A percentile compares a stretch with the other conserved stretches of the same genome.
Evolutionary conservation across 2,888 invertebrate species (phyloP).

Genomic region (Tetragonisca angustula): DNA sequence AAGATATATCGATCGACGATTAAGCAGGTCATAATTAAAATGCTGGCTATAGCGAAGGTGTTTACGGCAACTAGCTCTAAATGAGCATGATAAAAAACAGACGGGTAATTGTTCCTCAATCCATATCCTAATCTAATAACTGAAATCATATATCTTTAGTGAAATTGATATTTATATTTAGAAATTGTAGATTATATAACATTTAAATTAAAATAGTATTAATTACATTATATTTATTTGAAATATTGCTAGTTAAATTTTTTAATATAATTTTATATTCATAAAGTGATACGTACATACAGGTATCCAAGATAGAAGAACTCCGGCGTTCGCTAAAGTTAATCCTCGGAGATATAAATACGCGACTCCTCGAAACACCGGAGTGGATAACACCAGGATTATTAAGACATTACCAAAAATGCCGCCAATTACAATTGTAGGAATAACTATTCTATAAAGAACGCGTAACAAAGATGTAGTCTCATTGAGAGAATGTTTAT

Average conservation of each 20-base stretch:
- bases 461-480: conserved; percentile 25
- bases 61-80: conserved; percentile 59
- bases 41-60: conserved; percentile 58
- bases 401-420: conserved; percentile 59
- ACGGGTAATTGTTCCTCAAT: conserved; percentile 57
- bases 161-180: not conserved
- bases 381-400: conserved; percentile 54
- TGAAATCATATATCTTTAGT: conserved; percentile 42
- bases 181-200: not conserved
- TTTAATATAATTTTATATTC: not conserved
- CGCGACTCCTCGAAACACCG: conserved; percentile 60
- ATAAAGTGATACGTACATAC: conserved; percentile 54
- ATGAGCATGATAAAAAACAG: conserved; percentile 63
- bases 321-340: conserved; percentile 59
- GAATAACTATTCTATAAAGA: conserved; percentile 54
- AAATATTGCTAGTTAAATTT: not conserved
- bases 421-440: conserved; percentile 51
- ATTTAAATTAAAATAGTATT: not conserved
- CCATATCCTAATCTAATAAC: conserved; percentile 58
- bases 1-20: conserved; percentile 65
- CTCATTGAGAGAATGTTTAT: conserved; percentile 21
- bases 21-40: conserved; percentile 63
- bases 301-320: conserved; percentile 63
- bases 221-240: not conserved
- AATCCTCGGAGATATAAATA: conserved; percentile 62